These are phyloP conservation scores for Neotoxoptera formosana DNA, from an alignment of 1,140 invertebrate species.

Conservation along the genomic window DNA sequence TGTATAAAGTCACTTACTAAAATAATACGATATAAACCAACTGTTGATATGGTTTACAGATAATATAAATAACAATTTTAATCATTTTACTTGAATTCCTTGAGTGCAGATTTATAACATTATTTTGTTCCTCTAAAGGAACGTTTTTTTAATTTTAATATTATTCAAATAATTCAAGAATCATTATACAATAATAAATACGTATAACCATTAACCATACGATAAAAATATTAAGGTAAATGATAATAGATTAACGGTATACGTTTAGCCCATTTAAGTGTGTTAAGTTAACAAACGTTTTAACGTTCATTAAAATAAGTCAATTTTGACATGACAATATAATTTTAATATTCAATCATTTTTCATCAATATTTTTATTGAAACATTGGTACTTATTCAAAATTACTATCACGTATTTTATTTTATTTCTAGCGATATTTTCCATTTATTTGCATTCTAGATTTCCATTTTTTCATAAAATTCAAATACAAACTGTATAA, in stretches of 20 bases:
- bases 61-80: not conserved
- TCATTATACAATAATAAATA: not conserved
- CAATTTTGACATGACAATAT: not conserved
- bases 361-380: no score
- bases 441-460: no score
- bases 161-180: not conserved
- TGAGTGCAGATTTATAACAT: not conserved
- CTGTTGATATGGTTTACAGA: not conserved
- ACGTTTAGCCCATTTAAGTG: not conserved
- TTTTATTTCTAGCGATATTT: no score
- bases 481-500: no score
- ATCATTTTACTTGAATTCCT: conserved; percentile 16
- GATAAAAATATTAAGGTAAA: no score
- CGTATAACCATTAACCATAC: no score
- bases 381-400: no score
- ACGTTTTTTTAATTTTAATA: not conserved
- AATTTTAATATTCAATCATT: not conserved
- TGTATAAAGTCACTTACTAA: not conserved
- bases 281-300: not conserved
- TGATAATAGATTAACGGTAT: not conserved
- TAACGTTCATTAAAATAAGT: not conserved
- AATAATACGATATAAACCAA: not conserved
- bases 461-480: no score
- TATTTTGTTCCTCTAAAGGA: not conserved
- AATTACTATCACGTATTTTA: no score